Base-by-base conservation (phyloP, 2,797 vertebrate genomes). In the Merluccius polli region DNA sequence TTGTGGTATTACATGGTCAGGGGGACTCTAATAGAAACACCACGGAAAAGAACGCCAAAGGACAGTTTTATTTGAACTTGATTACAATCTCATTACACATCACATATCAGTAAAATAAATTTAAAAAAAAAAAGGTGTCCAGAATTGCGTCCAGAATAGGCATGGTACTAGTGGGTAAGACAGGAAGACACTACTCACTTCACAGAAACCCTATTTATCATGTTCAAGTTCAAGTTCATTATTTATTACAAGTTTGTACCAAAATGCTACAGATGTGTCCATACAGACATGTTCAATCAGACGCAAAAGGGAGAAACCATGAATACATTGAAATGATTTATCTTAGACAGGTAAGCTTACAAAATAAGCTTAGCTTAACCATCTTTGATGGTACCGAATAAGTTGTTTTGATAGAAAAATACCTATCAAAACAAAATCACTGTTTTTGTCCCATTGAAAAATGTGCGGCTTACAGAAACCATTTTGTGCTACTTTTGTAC, bases 1-100 rank as follows among this genome's bases (percentile, higher is more conserved):
- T 27, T 84, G 80, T 18, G 96, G 97, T 82, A 99, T 93, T n/a
- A 99, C 98, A 73, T 98, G 97, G 89, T 98, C 94, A 71, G 98
- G 98, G 75, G 96, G 96, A 88, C 95, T 91, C 98, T 99, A 87
- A 72, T 75, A 79, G 27, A 71, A 74, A 84, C 48, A 75, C 3
- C 6, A 5, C 30, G 21, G 8, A 33, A 38, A 4, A 59, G 1
- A 1, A 44, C 41, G 9, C 36, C 36, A 36, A 36, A 3, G 15
- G 16, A 59, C 52, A 59, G 21, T 59, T 48, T 59, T n/a, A n/a
- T 59, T 65, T 65, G 21, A 59, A 59, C 8, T 65, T 1, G 8
- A 65, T 65, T 65, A 0, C 27, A 65, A 65, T 65, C n/a, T 12
- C n/a, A 27, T 65, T 27, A 8, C 52, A 59, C 52, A 24, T 52